phyloP scores from a whole-genome alignment of 2,113 vertebrate species.

The Passer montanus region DNA sequence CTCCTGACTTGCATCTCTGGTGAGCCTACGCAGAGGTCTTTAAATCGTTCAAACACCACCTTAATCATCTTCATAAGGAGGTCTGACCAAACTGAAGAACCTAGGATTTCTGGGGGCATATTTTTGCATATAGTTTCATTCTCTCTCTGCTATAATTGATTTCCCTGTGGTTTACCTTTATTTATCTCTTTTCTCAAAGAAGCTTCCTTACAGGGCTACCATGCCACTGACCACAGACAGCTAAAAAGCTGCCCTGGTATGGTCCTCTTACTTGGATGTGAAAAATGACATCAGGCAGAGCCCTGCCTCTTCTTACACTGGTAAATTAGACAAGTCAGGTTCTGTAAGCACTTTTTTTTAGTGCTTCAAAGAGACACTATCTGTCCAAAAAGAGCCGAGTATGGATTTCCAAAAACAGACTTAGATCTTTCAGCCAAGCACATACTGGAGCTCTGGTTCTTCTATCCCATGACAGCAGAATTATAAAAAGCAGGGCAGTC shows the following conservation, averaged over 20 bases:
- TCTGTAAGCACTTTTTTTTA: slow-evolving; percentile 48
- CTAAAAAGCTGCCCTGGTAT: neutral
- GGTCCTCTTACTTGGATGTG: neutral
- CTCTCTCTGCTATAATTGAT: neutral
- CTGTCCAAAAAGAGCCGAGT: slow-evolving; percentile 53
- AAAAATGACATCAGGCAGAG: slow-evolving; percentile 34
- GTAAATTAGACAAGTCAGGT: slow-evolving; percentile 50
- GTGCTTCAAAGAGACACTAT: slow-evolving; percentile 72
- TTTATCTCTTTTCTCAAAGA: neutral
- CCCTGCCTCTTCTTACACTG: neutral
- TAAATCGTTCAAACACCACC: neutral
- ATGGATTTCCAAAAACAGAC: slow-evolving; percentile 70
- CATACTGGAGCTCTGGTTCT: slow-evolving; percentile 45
- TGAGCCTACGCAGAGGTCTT: neutral
- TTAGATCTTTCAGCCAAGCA: slow-evolving; percentile 63
- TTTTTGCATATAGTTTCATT: neutral
- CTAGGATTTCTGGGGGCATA: neutral
- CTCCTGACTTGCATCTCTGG: neutral
- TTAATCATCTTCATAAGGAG: neutral
- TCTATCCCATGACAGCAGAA: slow-evolving; percentile 63
- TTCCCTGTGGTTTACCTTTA: neutral
- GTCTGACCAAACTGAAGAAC: neutral
- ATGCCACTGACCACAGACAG: neutral
- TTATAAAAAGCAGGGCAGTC: slow-evolving; percentile 59
- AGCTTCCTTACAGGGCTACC: neutral